A percentile compares a stretch with the other conserved stretches of the same genome.
Evolutionary conservation across 1,140 invertebrate genomes (phyloP).

Genomic region (Piezodorus guildinii): DNA sequence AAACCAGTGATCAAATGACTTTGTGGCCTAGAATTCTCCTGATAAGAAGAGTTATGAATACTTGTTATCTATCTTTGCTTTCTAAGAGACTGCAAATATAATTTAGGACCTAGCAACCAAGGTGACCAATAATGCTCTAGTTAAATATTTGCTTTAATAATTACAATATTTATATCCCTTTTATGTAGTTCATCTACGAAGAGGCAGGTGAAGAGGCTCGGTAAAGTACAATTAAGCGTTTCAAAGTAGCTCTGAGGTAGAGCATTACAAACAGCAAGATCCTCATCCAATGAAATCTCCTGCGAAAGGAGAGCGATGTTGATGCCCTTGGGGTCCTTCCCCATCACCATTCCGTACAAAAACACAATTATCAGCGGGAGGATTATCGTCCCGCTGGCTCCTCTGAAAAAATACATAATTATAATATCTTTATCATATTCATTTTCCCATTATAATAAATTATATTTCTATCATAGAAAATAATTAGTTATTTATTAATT

Average conservation of each 20-base stretch:
- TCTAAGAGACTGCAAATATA: no score
- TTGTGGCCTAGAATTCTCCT: no score
- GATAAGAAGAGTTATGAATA: no score
- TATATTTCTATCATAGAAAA: no score
- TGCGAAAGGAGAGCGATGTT: not conserved
- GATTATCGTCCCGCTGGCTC: not conserved
- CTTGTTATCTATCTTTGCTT: no score
- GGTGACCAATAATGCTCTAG: no score
- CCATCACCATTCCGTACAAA: not conserved
- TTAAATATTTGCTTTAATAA: not conserved
- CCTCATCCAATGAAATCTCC: not conserved
- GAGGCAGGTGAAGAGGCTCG: not conserved
- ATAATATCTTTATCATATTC: no score
- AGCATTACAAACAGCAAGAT: not conserved
- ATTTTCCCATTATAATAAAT: no score
- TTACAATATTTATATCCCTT: conserved; percentile 1
- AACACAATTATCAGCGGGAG: not conserved
- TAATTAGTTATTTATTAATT: no score
- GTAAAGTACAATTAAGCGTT: not conserved
- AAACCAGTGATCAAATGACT: no score
- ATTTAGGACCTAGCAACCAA: no score
- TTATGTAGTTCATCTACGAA: not conserved
- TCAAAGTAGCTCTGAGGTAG: not conserved
- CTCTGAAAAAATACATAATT: not conserved
- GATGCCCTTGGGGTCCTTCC: not conserved